Conservation (phyloP, 2,888 invertebrate species). For the Actias luna region DNA sequence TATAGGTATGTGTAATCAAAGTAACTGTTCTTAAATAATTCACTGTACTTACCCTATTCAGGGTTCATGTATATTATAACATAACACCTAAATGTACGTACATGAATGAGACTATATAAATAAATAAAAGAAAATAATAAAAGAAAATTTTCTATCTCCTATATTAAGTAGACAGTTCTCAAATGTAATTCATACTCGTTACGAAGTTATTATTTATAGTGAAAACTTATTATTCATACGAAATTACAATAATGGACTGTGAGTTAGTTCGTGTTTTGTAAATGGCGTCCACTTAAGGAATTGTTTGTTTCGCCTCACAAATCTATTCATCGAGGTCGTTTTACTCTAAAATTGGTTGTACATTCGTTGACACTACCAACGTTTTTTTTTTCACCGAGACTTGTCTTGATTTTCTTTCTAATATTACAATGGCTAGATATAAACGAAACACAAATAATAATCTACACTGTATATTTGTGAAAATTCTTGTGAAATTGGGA, state of each 20-base stretch:
- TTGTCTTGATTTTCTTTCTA: too few relatives aligned
- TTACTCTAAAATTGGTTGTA: neutral
- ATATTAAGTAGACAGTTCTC: neutral
- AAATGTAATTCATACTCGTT: neutral
- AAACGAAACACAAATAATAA: too few relatives aligned
- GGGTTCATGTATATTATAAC: too few relatives aligned
- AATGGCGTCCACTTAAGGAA: neutral
- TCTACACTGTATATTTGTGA: too few relatives aligned
- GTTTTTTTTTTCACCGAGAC: too few relatives aligned
- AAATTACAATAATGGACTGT: neutral
- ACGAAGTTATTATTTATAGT: neutral
- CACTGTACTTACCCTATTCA: too few relatives aligned
- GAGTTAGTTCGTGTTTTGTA: neutral
- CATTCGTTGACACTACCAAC: neutral
- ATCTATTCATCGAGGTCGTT: neutral
- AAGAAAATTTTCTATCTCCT: neutral
- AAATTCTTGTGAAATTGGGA: too few relatives aligned
- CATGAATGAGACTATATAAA: too few relatives aligned
- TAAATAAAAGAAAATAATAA: neutral
- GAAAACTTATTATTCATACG: conserved; percentile 2
- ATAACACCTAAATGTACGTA: too few relatives aligned
- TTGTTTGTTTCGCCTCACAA: neutral
- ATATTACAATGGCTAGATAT: too few relatives aligned
- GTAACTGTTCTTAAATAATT: too few relatives aligned
- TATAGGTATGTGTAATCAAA: too few relatives aligned